Percentiles rank a stretch among this genome's conserved stretches.
phyloP scores from a whole-genome alignment of 1,140 invertebrate species.

The Atta texana region DNA sequence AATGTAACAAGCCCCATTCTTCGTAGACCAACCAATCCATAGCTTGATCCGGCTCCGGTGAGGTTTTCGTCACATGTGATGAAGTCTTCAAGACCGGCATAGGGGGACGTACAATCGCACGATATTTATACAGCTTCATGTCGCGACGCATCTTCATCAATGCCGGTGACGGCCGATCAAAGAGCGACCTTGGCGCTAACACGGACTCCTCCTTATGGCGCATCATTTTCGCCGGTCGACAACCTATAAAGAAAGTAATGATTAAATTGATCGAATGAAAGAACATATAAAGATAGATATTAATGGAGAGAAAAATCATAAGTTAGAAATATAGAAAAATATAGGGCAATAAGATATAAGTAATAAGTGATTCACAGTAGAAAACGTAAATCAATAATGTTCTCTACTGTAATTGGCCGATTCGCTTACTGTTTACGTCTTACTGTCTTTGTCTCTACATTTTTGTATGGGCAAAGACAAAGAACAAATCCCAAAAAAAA shows the following conservation, averaged over 20 bases:
- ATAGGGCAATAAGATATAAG: no score
- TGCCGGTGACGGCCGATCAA: slow-evolving; percentile 94
- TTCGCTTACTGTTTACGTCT: no score
- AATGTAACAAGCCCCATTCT: slow-evolving; percentile 95
- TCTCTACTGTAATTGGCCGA: no score
- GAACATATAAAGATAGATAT: background rate
- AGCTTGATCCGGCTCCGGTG: slow-evolving; percentile 88
- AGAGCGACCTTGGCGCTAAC: slow-evolving; percentile 93
- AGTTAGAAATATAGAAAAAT: no score
- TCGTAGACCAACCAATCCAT: slow-evolving; percentile 96
- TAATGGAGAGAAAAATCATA: background rate
- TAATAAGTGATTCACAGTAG: no score
- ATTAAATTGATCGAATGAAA: background rate
- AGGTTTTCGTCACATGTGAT: slow-evolving; percentile 86
- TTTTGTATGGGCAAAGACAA: no score
- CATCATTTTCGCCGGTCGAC: slow-evolving; percentile 87
- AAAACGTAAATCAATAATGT: no score
- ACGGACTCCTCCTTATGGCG: slow-evolving; percentile 92
- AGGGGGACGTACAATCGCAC: slow-evolving; percentile 88
- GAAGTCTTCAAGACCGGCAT: slow-evolving; percentile 88
- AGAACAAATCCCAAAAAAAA: no score
- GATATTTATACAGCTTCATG: slow-evolving; percentile 91
- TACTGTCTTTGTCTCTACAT: no score
- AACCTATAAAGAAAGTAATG: slow-evolving; percentile 83
- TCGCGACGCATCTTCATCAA: slow-evolving; percentile 92